These are phyloP conservation scores for Elanus axillaris DNA, from an alignment of 2,113 vertebrate genomes.

Conservation along the genomic window DNA sequence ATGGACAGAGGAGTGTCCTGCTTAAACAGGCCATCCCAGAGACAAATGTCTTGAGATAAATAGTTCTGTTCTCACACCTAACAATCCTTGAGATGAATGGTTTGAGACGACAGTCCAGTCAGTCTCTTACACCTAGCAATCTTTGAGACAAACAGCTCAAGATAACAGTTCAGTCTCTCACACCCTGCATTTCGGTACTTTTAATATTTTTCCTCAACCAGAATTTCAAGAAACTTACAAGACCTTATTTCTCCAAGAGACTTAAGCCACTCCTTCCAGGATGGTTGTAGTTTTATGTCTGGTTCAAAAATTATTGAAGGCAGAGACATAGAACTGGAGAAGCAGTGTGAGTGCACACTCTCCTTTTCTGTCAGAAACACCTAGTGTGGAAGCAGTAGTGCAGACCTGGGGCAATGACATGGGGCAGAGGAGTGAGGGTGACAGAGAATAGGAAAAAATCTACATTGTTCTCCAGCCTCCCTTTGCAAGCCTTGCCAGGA, in stretches of 20 bases:
- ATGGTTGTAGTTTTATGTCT: not conserved
- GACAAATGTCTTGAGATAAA: no score
- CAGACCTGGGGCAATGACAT: not conserved
- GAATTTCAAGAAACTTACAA: not conserved
- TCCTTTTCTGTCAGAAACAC: not conserved
- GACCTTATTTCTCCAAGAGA: not conserved
- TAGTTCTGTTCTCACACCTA: no score
- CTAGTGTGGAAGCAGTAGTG: not conserved
- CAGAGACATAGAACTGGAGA: not conserved
- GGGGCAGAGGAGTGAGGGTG: not conserved
- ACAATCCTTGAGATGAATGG: no score
- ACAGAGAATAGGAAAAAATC: not conserved
- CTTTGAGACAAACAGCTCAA: no score
- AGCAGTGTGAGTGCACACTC: not conserved
- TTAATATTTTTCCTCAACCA: not conserved
- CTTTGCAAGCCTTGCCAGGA: not conserved
- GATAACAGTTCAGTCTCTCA: no score
- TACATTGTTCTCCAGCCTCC: not conserved
- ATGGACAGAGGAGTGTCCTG: no score
- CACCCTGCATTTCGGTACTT: not conserved
- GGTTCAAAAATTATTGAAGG: not conserved
- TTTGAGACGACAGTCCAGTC: no score
- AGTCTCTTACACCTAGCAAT: no score
- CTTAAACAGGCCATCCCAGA: no score
- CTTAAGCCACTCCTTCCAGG: accelerated